phyloP scores from a whole-genome alignment of 37 sponge, comb jelly and placozoan species.

The Beroe forskalii region DNA sequence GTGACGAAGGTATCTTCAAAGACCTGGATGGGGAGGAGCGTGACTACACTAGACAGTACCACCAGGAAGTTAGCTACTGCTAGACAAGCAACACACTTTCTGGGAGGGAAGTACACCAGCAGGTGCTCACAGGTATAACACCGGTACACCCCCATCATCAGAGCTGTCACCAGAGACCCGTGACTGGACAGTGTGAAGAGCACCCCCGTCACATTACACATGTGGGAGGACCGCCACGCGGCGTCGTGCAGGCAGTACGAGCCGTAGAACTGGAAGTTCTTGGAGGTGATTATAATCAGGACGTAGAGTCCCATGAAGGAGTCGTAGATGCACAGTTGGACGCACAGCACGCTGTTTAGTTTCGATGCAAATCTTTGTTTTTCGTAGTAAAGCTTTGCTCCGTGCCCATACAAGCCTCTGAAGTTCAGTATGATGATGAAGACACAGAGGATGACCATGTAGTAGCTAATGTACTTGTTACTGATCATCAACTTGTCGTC shows the following conservation, averaged over 20 bases:
- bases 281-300: background rate
- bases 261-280: constrained; percentile 43
- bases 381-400: background rate
- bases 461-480: constrained; percentile 30
- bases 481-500: constrained; percentile 38
- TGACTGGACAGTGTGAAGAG: constrained; percentile 43
- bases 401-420: constrained; percentile 2
- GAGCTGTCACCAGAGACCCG: constrained; percentile 24
- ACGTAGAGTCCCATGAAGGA: constrained; percentile 31
- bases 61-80: background rate
- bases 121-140: constrained; percentile 13
- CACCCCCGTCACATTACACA: background rate
- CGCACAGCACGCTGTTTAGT: background rate
- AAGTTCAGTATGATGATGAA: constrained; percentile 3
- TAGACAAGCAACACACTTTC: background rate
- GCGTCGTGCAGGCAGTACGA: constrained; percentile 39
- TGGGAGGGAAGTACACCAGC: constrained; percentile 8
- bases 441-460: constrained; percentile 21
- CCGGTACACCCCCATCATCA: constrained; percentile 18
- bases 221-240: background rate
- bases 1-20: constrained; percentile 32
- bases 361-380: background rate
- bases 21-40: background rate
- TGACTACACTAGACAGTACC: background rate
- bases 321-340: constrained; percentile 44